Base-by-base conservation (phyloP, 2,113 vertebrate species). In the Oophaga pumilio region DNA sequence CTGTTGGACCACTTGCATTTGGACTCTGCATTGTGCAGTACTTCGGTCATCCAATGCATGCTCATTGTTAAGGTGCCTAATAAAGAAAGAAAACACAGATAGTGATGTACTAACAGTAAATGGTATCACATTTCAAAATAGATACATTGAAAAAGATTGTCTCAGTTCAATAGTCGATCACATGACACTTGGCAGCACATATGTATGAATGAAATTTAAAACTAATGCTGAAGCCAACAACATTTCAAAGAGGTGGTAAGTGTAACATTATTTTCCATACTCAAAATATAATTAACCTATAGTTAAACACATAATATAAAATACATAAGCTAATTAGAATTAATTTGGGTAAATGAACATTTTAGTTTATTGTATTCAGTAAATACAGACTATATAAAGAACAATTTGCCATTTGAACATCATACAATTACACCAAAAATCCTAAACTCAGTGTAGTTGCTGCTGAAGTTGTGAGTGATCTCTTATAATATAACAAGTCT, bases 1-100 rank as follows among this genome's bases (percentile, higher is more conserved):
- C 91, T 99, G 98, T 90, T 99, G 98, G 89, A 98, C 98, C 87
- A 99, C 98, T 89, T 99, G 98, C 98, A 99, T 99, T 93, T 99
- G 98, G 90, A 98, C 97, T 90, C 98, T 94, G 92, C 98, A 99
- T 93, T 99, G 98, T 90, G 98, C 98, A 22, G 98, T 99, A 93
- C 98, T 99, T 91, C 98, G 95, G 93, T 99, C 98, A 78, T 99
- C 98, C 89, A 99, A 94, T 17, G 97, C 97, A 10, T 99, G 98
- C 90, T 99, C 98, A 90, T 93, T 98, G 95, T 98, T 99, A 96
- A 99, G 97, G 95, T 99, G 98, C 97, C 98, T 99, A 89, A 57
- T 82, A 71, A 93, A 91, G 90, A 87, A 91, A 90, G 77, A 89
- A 90, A 91, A 71, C 15, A 77, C 82, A 66, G 53, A 24, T 53